A percentile compares a stretch with the other conserved stretches of the same genome.
Conservation (phyloP, 2,888 invertebrate species). For the Prenolepis imparis region DNA sequence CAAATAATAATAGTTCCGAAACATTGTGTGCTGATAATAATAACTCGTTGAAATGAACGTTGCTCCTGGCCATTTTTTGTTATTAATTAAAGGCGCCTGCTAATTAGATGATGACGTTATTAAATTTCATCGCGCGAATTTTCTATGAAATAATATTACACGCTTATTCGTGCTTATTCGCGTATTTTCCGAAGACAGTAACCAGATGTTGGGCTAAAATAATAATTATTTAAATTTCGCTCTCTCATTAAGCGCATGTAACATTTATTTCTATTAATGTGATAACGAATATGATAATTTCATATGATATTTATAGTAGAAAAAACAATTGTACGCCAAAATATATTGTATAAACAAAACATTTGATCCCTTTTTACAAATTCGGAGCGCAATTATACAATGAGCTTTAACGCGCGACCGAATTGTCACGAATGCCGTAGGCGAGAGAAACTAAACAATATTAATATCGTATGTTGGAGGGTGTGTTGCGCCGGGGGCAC, state of each 20-base stretch:
- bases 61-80: neutral
- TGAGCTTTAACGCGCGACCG: conserved; percentile 6
- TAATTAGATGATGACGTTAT: conserved; percentile 24
- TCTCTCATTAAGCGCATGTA: neutral
- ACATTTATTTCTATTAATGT: neutral
- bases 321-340: neutral
- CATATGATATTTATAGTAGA: neutral
- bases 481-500: neutral
- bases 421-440: conserved; percentile 10
- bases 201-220: neutral
- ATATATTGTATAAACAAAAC: neutral
- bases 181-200: neutral
- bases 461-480: conserved; percentile 1
- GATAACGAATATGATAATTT: neutral
- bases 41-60: neutral
- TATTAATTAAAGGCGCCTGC: conserved; percentile 20
- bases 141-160: neutral
- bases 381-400: neutral
- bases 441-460: conserved; percentile 4
- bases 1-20: conserved; percentile 11
- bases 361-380: neutral
- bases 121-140: neutral
- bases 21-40: neutral
- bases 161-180: neutral
- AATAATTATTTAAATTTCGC: neutral